Base-by-base conservation (phyloP, 2,888 invertebrate species). In the Crocallis elinguaria region DNA sequence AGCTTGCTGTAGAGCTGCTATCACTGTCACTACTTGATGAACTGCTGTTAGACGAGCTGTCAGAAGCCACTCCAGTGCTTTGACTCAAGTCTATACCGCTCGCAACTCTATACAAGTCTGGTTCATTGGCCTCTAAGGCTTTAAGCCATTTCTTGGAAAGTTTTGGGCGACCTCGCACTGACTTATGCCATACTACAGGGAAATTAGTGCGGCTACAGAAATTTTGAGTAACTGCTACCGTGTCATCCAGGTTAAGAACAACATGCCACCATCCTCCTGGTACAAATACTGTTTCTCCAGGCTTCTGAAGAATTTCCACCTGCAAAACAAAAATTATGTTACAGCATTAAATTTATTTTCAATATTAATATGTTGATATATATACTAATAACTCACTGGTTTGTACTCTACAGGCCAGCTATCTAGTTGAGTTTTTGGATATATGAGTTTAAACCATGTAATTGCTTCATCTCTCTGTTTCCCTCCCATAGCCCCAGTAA, bases 191-290 rank as follows among this genome's bases (percentile, higher is more conserved):
- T 0, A 99, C 99, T 9, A 99, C 94, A 0, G 98, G 98, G 81
- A 99, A 98, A 89, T 99, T 99, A 0, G 98, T 97, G 57, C 95
- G 93, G 67, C 98, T 98, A 80, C 97, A 97, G 83, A 99, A 99
- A 88, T 99, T 99, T 82, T 99, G 99, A 0, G 99, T 99, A 11
- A 99, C 96, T 8, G 99, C 99, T 37, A 99, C 95, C 0, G 99
- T 99, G 60, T 96, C 95, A 75, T 99, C 98, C 57, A 99, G 90
- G 87, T 99, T 99, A 21, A 99, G 92, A 9, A 99, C 99, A 13
- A 99, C 99, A 83, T 99, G 99, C 99, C 99, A 99, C 99, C 99
- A 99, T 7, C 99, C 99, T 12, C 98, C 98, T 7, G 99, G 99
- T 48, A 99, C 98, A 90, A 98, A 99, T 21, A 99, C 98, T 2